Evolutionary conservation across 2,888 invertebrate species (phyloP).

Genomic region (Tethea ocularis): DNA sequence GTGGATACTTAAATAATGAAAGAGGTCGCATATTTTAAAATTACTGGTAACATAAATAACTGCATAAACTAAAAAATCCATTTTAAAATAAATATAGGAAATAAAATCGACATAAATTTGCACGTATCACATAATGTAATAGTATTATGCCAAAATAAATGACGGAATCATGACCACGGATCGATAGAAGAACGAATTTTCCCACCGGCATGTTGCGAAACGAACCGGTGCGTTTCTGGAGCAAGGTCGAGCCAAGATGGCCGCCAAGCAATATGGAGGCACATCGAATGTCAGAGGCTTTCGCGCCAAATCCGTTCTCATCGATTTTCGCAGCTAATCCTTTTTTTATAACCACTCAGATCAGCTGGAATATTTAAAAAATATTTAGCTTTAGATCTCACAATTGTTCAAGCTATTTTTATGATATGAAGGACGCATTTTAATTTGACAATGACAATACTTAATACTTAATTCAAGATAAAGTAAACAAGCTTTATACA

Average conservation of each 20-base stretch:
- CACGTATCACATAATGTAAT: neutral
- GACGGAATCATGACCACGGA: slow-evolving; percentile 42
- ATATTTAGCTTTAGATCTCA: too few species aligned
- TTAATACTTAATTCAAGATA: too few species aligned
- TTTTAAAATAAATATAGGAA: too few species aligned
- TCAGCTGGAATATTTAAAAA: too few species aligned
- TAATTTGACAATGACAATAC: neutral
- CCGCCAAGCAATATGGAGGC: slow-evolving; percentile 65
- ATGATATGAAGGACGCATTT: neutral
- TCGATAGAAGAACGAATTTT: slow-evolving; percentile 69
- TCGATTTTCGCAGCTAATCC: slow-evolving; percentile 40
- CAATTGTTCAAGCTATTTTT: neutral
- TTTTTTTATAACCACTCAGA: slow-evolving; percentile 15
- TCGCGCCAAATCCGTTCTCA: slow-evolving; percentile 63
- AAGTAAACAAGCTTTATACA: too few species aligned
- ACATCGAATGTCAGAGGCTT: slow-evolving; percentile 69
- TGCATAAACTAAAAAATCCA: neutral
- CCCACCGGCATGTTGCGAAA: slow-evolving; percentile 72
- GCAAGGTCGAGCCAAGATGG: slow-evolving; percentile 75
- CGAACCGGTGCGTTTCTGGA: slow-evolving; percentile 68
- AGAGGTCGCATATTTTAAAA: too few species aligned
- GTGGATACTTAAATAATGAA: too few species aligned
- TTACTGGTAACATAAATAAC: neutral
- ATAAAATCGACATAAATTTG: neutral
- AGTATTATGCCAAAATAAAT: slow-evolving; percentile 7